These are phyloP conservation scores for Phocides pigmalion DNA, from an alignment of 1,140 invertebrate species.

Conservation along the genomic window DNA sequence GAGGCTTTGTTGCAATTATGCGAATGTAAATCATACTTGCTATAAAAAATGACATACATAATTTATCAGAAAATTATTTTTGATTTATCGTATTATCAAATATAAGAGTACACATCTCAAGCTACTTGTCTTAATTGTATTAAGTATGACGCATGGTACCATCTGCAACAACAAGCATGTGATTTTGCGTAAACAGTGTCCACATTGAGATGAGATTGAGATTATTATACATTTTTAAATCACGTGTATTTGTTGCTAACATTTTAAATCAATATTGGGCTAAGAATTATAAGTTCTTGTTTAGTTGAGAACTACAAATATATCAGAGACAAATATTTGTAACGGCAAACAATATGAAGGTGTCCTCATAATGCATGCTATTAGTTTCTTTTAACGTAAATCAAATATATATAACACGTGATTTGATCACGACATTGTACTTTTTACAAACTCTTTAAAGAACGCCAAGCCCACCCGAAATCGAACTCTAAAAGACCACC, in stretches of 20 bases:
- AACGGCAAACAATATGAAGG: neutral
- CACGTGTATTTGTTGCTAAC: neutral
- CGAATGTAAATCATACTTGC: too few relatives aligned
- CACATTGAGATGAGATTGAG: conserved; percentile 6
- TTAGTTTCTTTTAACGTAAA: neutral
- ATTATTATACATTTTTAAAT: conserved; percentile 25
- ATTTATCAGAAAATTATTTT: conserved; percentile 4
- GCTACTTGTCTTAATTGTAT: neutral
- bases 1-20: too few relatives aligned
- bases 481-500: neutral
- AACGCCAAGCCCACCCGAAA: too few relatives aligned
- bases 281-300: conserved; percentile 10
- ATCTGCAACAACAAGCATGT: conserved; percentile 25
- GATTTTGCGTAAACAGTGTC: conserved; percentile 14
- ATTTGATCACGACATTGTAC: neutral
- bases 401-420: neutral
- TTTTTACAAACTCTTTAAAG: too few relatives aligned
- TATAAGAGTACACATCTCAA: neutral
- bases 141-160: conserved; percentile 21
- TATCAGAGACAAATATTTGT: conserved; percentile 3
- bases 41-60: too few relatives aligned
- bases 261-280: conserved; percentile 1
- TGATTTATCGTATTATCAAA: conserved; percentile 16
- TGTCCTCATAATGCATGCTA: neutral
- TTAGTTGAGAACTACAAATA: neutral